Evolutionary conservation across 2,113 vertebrate species (phyloP), one percentile per base, ranked within the genome.

Genomic region (Lampris incognitus): DNA sequence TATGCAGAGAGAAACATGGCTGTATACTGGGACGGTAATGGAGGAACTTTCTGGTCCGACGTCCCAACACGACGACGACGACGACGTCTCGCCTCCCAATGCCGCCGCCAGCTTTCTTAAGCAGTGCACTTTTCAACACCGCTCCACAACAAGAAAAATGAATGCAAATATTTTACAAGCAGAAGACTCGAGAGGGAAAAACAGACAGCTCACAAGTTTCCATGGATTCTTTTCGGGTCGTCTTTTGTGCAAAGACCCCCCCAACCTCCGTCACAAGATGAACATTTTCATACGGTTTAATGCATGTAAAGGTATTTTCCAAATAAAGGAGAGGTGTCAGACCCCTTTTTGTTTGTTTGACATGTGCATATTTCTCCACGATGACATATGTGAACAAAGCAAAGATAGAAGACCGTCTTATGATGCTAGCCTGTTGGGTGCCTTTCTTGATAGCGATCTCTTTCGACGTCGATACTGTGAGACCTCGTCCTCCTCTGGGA

Each of bases 401-500:
- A n/a, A 76, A 58, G 40, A 72, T 65, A n/a, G 2, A 64, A 51
- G 51, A 52, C 55, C 44, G 46, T 50, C 77, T 88, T 89, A 96
- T 39, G 87, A 88, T 4, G 89, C 81, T 89, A 86, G 84, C 86
- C 94, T 87, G 75, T 85, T 63, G 66, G 86, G 42, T 1, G 70
- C 63, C 85, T 91, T 91, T 80, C 93, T 91, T 83, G 93, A 90
- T 79, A 95, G 91, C 4, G 96, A 95, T 82, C 96, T 95, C 95
- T 94, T 96, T 93, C 95, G 94, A 56, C 96, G 96, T 88, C 86
- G 91, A 78, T 88, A 93, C 69, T 89, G 91, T 69, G 90, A 93
- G 13, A 92, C 85, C 72, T 95, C 94, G 74, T 96, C 95, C 63
- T 96, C 96, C 72, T 95, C 94, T 2, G 92, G 94, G 90, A 95